Evolutionary conservation across 2,888 invertebrate genomes (phyloP), one percentile per base, ranked within the genome.

Genomic region (Uropetala carovei): DNA sequence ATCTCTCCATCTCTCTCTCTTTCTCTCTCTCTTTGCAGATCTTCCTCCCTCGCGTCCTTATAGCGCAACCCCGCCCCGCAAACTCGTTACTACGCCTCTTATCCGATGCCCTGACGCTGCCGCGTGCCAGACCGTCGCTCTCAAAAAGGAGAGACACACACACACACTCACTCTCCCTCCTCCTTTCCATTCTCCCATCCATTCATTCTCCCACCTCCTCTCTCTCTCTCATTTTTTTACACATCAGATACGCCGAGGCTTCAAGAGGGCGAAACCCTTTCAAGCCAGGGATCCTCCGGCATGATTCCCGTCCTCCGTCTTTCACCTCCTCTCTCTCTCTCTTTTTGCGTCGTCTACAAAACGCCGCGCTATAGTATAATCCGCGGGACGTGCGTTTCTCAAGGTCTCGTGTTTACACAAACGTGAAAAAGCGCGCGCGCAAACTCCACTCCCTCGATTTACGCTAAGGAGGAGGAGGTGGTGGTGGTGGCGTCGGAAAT

Each of bases 81-180:
- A 27, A 75, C 75, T 75, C 75, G 75, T 75, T 75, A 75, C 75
- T 27, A 18, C 68, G n/a, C n/a, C 68, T 13, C 75, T 75, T 75
- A 75, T 75, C 27, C 75, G 75, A 75, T 75, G 27, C 13, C 75
- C 75, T 75, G 75, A 75, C 75, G 27, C 7, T 10, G 27, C 75
- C 75, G 75, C 75, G 68, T 27, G 75, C 75, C 75, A 27, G 7
- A 27, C 14, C 27, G 75, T 27, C 75, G 75, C 27, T 22, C 75
- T 13, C 9, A n/a, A 27, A 75, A n/a, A 64, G 18, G 64, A 43
- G 43, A 43, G 5, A 14, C 64, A 14, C 14, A 0, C 9, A 0
- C n/a, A 18, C 68, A n/a, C n/a, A n/a, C n/a, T n/a, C n/a, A n/a
- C n/a, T n/a, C n/a, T n/a, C 68, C 68, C n/a, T 16, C 7, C 13